A percentile compares a stretch with the other conserved stretches of the same genome.
phyloP scores from a whole-genome alignment of 2,888 invertebrate species.

The Omphaloscelis lunosa region DNA sequence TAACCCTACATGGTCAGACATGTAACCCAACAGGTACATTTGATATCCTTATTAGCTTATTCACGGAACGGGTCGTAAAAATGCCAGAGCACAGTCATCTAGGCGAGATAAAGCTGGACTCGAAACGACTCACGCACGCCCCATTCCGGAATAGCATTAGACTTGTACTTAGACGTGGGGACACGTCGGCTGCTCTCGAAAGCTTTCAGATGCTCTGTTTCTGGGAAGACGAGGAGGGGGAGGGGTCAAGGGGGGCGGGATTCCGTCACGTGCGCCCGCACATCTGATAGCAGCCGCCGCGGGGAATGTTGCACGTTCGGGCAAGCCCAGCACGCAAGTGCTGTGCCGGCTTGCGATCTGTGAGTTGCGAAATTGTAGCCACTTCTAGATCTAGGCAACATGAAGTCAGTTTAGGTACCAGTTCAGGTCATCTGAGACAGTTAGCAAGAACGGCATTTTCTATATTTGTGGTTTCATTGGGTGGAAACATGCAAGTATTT shows the following conservation, averaged over 20 bases:
- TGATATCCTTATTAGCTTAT: conserved; percentile 68
- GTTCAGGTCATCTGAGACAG: conserved; percentile 39
- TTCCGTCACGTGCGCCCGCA: conserved; percentile 85
- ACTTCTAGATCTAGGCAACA: conserved; percentile 53
- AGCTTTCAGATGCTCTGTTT: conserved; percentile 67
- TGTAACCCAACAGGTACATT: conserved; percentile 63
- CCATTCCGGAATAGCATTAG: conserved; percentile 73
- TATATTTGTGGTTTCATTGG: conserved; percentile 26
- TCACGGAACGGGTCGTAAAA: conserved; percentile 69
- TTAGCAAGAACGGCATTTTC: conserved; percentile 13
- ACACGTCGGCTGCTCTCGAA: conserved; percentile 72
- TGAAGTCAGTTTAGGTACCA: conserved; percentile 43
- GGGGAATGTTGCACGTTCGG: conserved; percentile 76
- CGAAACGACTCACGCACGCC: conserved; percentile 76
- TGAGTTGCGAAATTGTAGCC: conserved; percentile 60
- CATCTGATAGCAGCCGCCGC: conserved; percentile 81
- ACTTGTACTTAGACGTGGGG: conserved; percentile 72
- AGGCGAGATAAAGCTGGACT: conserved; percentile 72
- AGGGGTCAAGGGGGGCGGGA: conserved; percentile 67
- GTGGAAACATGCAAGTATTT: conserved; percentile 19
- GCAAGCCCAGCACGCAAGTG: conserved; percentile 73
- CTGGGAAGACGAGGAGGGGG: conserved; percentile 66
- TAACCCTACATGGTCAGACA: conserved; percentile 59
- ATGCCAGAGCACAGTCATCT: conserved; percentile 68
- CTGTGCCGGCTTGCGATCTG: conserved; percentile 66